Percentiles rank a stretch among this genome's conserved stretches.
These are phyloP conservation scores for Eugnorisma glareosa DNA, from an alignment of 2,888 invertebrate genomes.

Conservation along the genomic window DNA sequence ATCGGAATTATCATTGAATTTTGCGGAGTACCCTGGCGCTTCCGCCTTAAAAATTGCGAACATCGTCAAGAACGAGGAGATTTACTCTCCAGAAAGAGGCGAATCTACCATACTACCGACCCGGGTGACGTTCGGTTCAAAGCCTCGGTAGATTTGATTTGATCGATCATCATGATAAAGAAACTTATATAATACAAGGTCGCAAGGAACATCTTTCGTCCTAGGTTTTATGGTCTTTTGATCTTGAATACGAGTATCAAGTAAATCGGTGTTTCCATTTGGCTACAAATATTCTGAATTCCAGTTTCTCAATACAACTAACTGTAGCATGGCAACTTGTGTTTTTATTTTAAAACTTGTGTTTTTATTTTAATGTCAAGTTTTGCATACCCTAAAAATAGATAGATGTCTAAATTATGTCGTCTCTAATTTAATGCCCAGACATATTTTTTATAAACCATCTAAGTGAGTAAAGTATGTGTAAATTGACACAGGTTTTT, in stretches of 20 bases:
- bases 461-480: not conserved
- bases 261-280: no score
- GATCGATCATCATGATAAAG: not conserved
- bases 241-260: no score
- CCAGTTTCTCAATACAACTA: not conserved
- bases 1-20: no score
- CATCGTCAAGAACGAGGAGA: not conserved
- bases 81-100: not conserved
- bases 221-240: no score
- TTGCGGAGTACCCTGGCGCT: no score
- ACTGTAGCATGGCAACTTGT: not conserved
- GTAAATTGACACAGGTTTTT: conserved; percentile 35
- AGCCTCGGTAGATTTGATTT: not conserved
- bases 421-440: not conserved
- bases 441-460: conserved; percentile 10
- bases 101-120: not conserved
- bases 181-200: no score
- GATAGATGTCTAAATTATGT: not conserved
- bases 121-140: not conserved
- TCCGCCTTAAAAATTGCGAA: no score
- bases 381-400: not conserved
- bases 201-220: not conserved
- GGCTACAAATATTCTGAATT: not conserved
- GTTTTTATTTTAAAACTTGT: no score
- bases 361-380: not conserved